Conservation (phyloP, 2,888 invertebrate genomes). For the Lacanobia wlatinum region DNA sequence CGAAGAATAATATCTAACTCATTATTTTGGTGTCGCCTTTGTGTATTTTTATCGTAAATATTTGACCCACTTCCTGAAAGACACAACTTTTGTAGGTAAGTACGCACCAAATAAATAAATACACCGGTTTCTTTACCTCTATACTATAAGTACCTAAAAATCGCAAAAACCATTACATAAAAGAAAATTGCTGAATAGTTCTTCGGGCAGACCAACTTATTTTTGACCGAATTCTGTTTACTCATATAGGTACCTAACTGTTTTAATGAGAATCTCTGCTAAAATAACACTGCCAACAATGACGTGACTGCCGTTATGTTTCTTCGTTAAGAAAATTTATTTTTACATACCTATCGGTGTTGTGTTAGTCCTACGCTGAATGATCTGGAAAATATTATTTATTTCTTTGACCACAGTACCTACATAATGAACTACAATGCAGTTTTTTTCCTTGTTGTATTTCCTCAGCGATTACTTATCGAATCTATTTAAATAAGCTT, state of each 20-base stretch:
- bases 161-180: background rate
- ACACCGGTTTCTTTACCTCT: background rate
- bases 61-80: conserved; percentile 1
- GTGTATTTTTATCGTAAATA: conserved; percentile 16
- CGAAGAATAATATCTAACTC: conserved; percentile 8
- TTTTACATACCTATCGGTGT: background rate
- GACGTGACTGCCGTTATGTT: conserved; percentile 37
- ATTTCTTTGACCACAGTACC: background rate
- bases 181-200: background rate
- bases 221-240: conserved; percentile 27
- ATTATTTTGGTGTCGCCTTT: conserved; percentile 3
- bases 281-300: conserved; percentile 42
- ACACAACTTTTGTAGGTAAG: conserved; percentile 42
- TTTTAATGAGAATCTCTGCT: conserved; percentile 28
- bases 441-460: conserved; percentile 7
- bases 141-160: background rate
- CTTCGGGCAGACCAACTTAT: background rate
- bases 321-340: conserved; percentile 22
- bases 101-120: conserved; percentile 12
- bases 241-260: background rate
- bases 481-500: background rate
- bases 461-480: conserved; percentile 13
- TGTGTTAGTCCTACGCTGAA: background rate
- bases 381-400: background rate
- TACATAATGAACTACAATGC: background rate